phyloP scores from a whole-genome alignment of 2,797 vertebrate genomes.

The Thamnophis elegans region DNA sequence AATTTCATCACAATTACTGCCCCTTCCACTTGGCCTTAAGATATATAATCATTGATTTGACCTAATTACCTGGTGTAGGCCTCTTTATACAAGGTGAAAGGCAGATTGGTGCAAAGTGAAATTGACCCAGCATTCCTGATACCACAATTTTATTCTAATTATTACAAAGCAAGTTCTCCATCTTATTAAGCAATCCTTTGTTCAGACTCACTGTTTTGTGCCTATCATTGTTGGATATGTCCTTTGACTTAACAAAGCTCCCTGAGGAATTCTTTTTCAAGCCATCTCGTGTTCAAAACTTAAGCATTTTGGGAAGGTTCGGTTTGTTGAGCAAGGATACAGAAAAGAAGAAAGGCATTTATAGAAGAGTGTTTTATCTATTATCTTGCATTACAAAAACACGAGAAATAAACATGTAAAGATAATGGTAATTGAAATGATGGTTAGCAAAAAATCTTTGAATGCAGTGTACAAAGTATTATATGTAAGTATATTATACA shows the following conservation, averaged over 20 bases:
- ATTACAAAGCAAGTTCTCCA: constrained; percentile 69
- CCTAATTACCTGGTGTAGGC: constrained; percentile 78
- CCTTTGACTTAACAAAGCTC: constrained; percentile 63
- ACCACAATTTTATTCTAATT: constrained; percentile 76
- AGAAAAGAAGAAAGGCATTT: not conserved
- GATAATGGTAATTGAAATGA: not conserved
- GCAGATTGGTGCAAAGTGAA: constrained; percentile 72
- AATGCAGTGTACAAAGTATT: not conserved
- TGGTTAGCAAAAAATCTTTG: not conserved
- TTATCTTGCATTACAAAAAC: not conserved
- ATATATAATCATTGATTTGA: constrained; percentile 79
- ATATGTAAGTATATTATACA: not conserved
- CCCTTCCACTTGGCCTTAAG: constrained; percentile 75
- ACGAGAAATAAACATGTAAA: not conserved
- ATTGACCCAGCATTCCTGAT: constrained; percentile 80
- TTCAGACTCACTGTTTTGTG: constrained; percentile 61
- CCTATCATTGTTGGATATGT: constrained; percentile 57
- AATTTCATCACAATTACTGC: constrained; percentile 79
- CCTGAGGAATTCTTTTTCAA: constrained; percentile 63
- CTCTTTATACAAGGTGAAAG: constrained; percentile 78
- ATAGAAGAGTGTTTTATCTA: not conserved
- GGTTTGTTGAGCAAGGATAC: constrained; percentile 27
- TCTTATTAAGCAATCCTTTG: constrained; percentile 55
- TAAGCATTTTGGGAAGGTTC: constrained; percentile 12
- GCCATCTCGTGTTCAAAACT: constrained; percentile 47